Percentiles rank a stretch among this genome's conserved stretches.
Conservation (phyloP, 2,888 invertebrate species). For the Folsomia candida region DNA sequence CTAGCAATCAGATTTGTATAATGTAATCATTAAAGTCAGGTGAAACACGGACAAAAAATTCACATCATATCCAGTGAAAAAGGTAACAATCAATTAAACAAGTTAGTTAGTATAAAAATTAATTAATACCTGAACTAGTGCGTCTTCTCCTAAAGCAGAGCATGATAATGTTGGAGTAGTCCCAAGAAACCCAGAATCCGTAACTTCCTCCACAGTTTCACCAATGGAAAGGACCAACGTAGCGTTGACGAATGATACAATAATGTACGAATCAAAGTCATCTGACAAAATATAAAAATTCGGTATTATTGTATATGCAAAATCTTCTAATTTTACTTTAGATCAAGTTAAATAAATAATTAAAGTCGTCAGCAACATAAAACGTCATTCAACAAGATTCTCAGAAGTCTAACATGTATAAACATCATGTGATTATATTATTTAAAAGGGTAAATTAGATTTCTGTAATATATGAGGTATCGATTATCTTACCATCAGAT, state of each 20-base stretch:
- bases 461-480: not conserved
- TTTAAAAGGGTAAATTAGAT: not conserved
- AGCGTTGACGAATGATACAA: conserved; percentile 98
- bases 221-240: conserved; percentile 98
- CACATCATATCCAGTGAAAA: conserved; percentile 34
- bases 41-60: conserved; percentile 51
- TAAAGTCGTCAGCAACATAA: not conserved
- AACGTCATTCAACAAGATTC: conserved; percentile 10
- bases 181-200: conserved; percentile 97
- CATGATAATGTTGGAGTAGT: conserved; percentile 98
- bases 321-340: not conserved
- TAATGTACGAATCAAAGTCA: conserved; percentile 98
- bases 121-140: conserved; percentile 79
- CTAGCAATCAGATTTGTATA: conserved; percentile 43
- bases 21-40: conserved; percentile 47
- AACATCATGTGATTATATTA: conserved; percentile 42
- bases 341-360: not conserved
- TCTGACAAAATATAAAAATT: conserved; percentile 62
- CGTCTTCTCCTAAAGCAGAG: conserved; percentile 95
- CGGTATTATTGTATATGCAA: not conserved
- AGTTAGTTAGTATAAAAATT: conserved; percentile 4
- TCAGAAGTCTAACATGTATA: conserved; percentile 51
- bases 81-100: conserved; percentile 1
- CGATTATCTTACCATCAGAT: conserved; percentile 86
- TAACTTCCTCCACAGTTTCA: conserved; percentile 99